Percentiles rank a stretch among this genome's conserved stretches.
Conservation (phyloP, 2,113 vertebrate species). For the Rhea pennata region DNA sequence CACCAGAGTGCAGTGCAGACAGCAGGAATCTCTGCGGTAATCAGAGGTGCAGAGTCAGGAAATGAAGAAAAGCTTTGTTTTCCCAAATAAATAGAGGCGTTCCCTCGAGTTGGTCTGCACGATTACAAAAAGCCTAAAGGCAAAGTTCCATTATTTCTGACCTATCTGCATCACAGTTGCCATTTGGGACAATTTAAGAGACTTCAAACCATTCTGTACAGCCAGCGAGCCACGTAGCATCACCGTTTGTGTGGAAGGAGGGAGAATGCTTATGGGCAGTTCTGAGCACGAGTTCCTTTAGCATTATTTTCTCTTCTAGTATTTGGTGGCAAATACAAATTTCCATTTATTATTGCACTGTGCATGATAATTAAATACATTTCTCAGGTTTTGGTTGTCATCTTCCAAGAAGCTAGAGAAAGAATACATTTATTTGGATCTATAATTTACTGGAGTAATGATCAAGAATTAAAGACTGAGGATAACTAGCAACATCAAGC, state of each 20-base stretch:
- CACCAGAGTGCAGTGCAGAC: not conserved
- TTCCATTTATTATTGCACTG: not conserved
- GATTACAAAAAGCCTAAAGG: not conserved
- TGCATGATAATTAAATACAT: not conserved
- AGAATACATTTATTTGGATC: not conserved
- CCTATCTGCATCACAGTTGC: not conserved
- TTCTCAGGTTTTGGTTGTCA: slow-evolving; percentile 20
- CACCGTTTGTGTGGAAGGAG: not conserved
- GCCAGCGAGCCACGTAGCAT: not conserved
- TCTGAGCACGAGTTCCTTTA: not conserved
- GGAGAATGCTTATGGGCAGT: not conserved
- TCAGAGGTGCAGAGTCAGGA: not conserved
- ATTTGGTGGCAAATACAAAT: not conserved
- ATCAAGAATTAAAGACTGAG: slow-evolving; percentile 37
- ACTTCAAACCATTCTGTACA: not conserved
- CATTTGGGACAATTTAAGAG: not conserved
- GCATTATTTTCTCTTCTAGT: not conserved
- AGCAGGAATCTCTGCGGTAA: not conserved
- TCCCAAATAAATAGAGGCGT: not conserved
- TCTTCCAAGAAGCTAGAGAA: slow-evolving; percentile 5
- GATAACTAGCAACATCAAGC: not conserved
- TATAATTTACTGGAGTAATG: slow-evolving; percentile 40
- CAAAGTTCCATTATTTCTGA: not conserved
- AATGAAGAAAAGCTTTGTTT: not conserved
- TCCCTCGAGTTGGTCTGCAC: not conserved